These are phyloP conservation scores for Lithobates pipiens DNA, from an alignment of 2,797 vertebrate species.

Conservation along the genomic window DNA sequence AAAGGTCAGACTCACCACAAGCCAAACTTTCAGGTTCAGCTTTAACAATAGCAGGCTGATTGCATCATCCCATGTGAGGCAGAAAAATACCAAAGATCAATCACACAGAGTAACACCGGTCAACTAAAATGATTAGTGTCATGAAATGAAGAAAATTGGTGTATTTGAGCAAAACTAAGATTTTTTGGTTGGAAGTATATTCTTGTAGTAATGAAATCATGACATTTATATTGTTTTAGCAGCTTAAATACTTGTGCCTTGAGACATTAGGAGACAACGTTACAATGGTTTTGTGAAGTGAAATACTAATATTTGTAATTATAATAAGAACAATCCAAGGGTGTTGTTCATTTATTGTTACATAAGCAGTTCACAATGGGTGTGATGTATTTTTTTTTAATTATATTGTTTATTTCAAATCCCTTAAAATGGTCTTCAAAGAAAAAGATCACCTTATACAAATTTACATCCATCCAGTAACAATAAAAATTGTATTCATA, in stretches of 20 bases:
- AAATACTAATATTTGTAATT: not conserved
- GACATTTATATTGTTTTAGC: conserved; percentile 26
- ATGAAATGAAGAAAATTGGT: not conserved
- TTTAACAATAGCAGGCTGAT: conserved; percentile 27
- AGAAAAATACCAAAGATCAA: conserved; percentile 42
- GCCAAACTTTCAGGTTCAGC: conserved; percentile 17
- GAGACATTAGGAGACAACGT: conserved; percentile 6
- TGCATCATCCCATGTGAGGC: conserved; percentile 37
- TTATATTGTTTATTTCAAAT: too few relatives aligned
- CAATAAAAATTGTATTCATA: too few relatives aligned
- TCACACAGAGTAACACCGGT: conserved; percentile 21
- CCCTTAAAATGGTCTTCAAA: too few relatives aligned
- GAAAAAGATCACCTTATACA: too few relatives aligned
- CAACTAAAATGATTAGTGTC: conserved; percentile 27
- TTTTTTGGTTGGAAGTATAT: not conserved
- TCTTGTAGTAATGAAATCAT: not conserved
- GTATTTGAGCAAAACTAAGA: not conserved
- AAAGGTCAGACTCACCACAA: conserved; percentile 32
- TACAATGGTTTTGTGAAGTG: not conserved
- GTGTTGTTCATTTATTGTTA: too few relatives aligned
- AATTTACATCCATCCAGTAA: too few relatives aligned
- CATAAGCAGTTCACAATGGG: too few relatives aligned
- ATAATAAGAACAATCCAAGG: not conserved
- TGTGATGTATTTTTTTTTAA: too few relatives aligned
- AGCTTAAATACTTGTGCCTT: not conserved